Percentiles rank a stretch among this genome's conserved stretches.
phyloP scores from a whole-genome alignment of 2,888 invertebrate species.

The Tenthredo amoena region DNA sequence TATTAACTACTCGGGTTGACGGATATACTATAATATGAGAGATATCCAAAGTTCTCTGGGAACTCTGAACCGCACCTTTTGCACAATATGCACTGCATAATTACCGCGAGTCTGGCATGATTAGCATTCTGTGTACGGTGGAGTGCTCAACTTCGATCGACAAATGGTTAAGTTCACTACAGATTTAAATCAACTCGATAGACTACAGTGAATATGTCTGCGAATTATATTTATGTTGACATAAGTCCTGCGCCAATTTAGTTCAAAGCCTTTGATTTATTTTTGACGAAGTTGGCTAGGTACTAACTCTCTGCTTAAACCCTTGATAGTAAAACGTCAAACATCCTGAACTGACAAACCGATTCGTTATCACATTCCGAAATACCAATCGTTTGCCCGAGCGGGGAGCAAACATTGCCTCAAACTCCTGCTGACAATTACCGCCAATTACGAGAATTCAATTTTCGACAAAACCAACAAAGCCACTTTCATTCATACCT shows the following conservation, averaged over 20 bases:
- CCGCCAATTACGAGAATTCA: neutral
- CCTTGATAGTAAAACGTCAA: conserved; percentile 4
- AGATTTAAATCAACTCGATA: neutral
- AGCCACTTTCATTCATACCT: neutral
- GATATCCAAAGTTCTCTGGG: neutral
- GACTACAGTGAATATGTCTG: neutral
- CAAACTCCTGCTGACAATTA: neutral
- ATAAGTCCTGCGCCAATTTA: neutral
- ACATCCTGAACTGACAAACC: conserved; percentile 11
- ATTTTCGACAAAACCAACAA: neutral
- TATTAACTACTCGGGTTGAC: conserved; percentile 28
- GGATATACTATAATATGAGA: neutral
- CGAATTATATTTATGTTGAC: neutral
- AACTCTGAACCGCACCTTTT: neutral
- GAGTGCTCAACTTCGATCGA: neutral
- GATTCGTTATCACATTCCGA: conserved; percentile 9
- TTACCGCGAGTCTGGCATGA: neutral
- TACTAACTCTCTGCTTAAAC: neutral
- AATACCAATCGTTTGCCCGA: neutral
- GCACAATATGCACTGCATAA: conserved; percentile 1
- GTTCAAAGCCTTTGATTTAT: conserved; percentile 4
- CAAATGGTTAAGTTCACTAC: neutral
- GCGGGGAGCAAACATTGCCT: neutral
- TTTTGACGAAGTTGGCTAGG: neutral
- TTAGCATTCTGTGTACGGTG: neutral